Conservation (phyloP, 2,888 invertebrate species). For the Bhutanitis thaidina region DNA sequence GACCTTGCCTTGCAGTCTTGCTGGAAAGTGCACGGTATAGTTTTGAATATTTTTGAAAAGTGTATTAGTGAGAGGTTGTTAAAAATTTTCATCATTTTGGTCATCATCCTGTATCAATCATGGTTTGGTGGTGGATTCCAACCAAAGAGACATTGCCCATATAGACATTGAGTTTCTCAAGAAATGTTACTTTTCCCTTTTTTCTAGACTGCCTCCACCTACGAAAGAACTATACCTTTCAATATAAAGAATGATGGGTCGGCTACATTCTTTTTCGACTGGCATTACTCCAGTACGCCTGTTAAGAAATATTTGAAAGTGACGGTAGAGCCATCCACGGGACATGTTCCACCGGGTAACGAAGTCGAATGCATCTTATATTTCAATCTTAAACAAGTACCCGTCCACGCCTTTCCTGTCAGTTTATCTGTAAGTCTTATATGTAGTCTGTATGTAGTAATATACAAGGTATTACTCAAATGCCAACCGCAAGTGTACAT, state of each 20-base stretch:
- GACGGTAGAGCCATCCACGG: conserved; percentile 53
- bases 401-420: conserved; percentile 60
- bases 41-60: too few relatives aligned
- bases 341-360: conserved; percentile 54
- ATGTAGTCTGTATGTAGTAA: too few relatives aligned
- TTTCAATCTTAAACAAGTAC: conserved; percentile 60
- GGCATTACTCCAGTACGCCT: conserved; percentile 47
- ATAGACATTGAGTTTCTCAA: too few relatives aligned
- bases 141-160: too few relatives aligned
- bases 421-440: conserved; percentile 48
- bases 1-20: too few relatives aligned
- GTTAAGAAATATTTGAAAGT: conserved; percentile 64
- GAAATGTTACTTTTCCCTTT: conserved; percentile 14
- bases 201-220: conserved; percentile 63
- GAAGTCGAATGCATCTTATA: conserved; percentile 52
- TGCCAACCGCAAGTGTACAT: too few relatives aligned
- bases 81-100: too few relatives aligned
- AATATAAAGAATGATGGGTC: conserved; percentile 65
- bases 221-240: conserved; percentile 61
- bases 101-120: too few relatives aligned
- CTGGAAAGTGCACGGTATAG: too few relatives aligned
- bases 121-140: too few relatives aligned
- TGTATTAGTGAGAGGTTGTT: too few relatives aligned
- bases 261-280: conserved; percentile 65
- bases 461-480: too few relatives aligned